Base-by-base conservation (phyloP, 1,140 invertebrate genomes). In the Drosophila pallidifrons region DNA sequence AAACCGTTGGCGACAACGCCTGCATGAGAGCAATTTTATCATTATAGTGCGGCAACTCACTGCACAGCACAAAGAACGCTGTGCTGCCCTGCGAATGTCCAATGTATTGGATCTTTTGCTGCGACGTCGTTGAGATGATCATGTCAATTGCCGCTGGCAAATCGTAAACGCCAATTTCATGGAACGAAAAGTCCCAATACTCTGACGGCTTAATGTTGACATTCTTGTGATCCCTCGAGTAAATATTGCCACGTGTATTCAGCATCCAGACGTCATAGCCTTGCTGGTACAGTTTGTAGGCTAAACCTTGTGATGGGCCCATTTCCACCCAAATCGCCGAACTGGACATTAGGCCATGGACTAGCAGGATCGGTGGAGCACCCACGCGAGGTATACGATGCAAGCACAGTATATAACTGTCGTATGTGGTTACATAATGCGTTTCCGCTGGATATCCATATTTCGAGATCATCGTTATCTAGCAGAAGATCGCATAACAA, bases 221-320 rank as follows among this genome's bases (percentile, higher is more conserved):
- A 0, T 71, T 72, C 1, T 81, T 57, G 87, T 96, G 95, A 7
- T 92, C 88, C 10, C 93, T 90, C 0, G 95, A 96, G 81, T 95
- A 95, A 0, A 92, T 92, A 73, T 94, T 96, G 3, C 96, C 96
- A 54, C 96, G 93, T 2, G 94, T 94, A 83, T 97, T 97, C 0
- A 95, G 94, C 81, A 96, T 75, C 96, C 96, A 97, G 0, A 96
- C 95, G 75, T 96, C 96, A 67, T 94, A 96, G 0, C 95, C 95
- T 16, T 91, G 88, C 61, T 97, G 95, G 1, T 95, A 95, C 41
- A 97, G 91, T 7, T 94, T 92, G 74, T 95, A 95, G 5, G 93
- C 93, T 47, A 93, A 68, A 20, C 92, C 93, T 20, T 91, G 82
- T 20, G 93, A 79, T 0, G 94, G 94, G 6, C 94, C 93, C 74